Percentiles rank a stretch among this genome's conserved stretches.
phyloP scores from a whole-genome alignment of 2,797 vertebrate genomes.

The Falco peregrinus region DNA sequence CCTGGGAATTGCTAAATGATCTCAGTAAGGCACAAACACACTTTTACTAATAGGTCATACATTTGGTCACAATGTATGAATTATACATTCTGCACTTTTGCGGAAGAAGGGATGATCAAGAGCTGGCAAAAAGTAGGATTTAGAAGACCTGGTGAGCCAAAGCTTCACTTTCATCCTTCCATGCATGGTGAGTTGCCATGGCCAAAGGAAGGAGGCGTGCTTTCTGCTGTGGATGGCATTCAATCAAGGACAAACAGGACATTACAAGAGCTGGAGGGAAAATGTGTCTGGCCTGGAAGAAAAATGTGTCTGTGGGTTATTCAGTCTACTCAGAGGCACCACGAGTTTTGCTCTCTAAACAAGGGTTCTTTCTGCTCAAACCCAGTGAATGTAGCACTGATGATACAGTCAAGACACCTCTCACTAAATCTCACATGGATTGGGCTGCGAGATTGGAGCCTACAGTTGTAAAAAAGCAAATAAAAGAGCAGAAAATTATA shows the following conservation, averaged over 20 bases:
- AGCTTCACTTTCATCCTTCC: neutral
- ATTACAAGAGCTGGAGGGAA: neutral
- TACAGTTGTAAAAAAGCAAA: neutral
- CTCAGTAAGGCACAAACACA: neutral
- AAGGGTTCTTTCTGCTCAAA: neutral
- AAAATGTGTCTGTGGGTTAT: neutral
- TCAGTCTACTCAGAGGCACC: neutral
- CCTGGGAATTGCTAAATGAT: neutral
- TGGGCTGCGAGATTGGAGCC: accelerated
- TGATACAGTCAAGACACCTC: neutral
- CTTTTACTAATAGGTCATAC: neutral
- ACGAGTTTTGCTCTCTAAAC: neutral
- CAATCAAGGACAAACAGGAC: neutral
- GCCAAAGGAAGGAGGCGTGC: neutral
- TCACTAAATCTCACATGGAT: neutral
- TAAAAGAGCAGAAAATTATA: neutral
- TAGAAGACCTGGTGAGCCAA: neutral
- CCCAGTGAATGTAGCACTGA: neutral
- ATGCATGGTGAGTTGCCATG: neutral
- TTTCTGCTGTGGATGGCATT: neutral
- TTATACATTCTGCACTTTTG: neutral
- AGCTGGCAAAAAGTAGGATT: neutral
- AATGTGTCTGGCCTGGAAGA: neutral
- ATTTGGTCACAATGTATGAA: neutral
- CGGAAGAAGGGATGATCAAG: neutral